Percentiles rank a stretch among this genome's conserved stretches.
Conservation (phyloP, 2,113 vertebrate species). For the Baryphthengus martii region DNA sequence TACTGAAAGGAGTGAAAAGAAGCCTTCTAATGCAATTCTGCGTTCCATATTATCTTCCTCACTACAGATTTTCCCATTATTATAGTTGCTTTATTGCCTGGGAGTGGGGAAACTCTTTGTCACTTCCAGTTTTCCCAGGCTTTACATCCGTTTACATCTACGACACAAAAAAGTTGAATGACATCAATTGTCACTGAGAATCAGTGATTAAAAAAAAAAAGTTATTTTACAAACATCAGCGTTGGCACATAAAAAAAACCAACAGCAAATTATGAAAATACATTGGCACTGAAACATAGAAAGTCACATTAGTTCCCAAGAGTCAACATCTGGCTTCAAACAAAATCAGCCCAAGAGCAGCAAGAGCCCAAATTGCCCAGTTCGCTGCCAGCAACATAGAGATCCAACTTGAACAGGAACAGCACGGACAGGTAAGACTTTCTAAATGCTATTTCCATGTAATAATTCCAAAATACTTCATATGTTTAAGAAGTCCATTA, state of each 20-base stretch:
- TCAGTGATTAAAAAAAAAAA: not conserved
- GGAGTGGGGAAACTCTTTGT: not conserved
- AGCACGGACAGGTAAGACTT: not conserved
- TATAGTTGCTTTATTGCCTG: not conserved
- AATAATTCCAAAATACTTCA: conserved; percentile 2
- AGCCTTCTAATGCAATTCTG: not conserved
- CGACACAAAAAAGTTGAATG: not conserved
- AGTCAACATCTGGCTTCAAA: not conserved
- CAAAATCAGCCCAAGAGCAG: not conserved
- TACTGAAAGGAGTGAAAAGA: not conserved
- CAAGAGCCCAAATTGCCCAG: not conserved
- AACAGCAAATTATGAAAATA: not conserved
- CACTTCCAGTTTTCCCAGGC: not conserved
- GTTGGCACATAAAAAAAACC: not conserved
- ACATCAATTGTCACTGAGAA: not conserved
- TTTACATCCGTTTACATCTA: not conserved
- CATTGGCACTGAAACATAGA: not conserved
- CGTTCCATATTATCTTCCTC: not conserved
- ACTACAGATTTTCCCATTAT: not conserved
- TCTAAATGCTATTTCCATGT: not conserved
- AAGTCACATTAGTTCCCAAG: not conserved
- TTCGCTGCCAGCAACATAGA: not conserved
- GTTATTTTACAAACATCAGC: not conserved
- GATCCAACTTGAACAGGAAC: not conserved
- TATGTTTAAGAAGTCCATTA: not conserved